Evolutionary conservation across 2,113 vertebrate species (phyloP), one percentile per base, ranked within the genome.

Genomic region (Platanista minor): DNA sequence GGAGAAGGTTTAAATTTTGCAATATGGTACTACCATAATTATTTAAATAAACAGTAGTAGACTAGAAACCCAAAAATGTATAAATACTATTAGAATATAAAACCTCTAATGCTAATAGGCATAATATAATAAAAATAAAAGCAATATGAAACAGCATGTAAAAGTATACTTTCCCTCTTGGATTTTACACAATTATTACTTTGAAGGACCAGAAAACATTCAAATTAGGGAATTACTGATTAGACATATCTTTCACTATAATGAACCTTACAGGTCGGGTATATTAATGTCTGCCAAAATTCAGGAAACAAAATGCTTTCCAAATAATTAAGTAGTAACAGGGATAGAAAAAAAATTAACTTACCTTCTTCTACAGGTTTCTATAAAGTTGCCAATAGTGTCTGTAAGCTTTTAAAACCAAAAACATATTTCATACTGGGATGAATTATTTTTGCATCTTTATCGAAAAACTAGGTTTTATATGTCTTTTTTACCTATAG

Each of bases 301-400:
- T 96, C 59, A 93, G 69, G 36, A 93, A 94, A 61, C 6, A 74
- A 87, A 13, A 61, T 33, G 8, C 4, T 71, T 97, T 78, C 72
- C n/a, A 94, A 93, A 77, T 72, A 95, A 91, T 80, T 97, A 75
- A 33, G 4, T 54, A 94, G 14, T 64, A 83, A 52, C 33, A 77
- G 6, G 8, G 36, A 87, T 39, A 64, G 41, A 78, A 49, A 82
- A 82, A 81, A 81, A 46, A 1, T 94, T 95, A 78, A 75, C 14
- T 87, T 78, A 74, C 10, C 8, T 72, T 74, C 46, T 25, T 92
- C 31, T 74, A 66, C 0, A 94, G 72, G 12, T 78, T 95, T 96
- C 52, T 85, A 61, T 84, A 71, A 69, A 1, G 39, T 80, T 92
- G 57, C 8, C 31, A 74, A 21, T 20, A 69, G 2, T 87, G 13